Evolutionary conservation across 2,888 invertebrate genomes (phyloP).

Genomic region (Sycophila texana): DNA sequence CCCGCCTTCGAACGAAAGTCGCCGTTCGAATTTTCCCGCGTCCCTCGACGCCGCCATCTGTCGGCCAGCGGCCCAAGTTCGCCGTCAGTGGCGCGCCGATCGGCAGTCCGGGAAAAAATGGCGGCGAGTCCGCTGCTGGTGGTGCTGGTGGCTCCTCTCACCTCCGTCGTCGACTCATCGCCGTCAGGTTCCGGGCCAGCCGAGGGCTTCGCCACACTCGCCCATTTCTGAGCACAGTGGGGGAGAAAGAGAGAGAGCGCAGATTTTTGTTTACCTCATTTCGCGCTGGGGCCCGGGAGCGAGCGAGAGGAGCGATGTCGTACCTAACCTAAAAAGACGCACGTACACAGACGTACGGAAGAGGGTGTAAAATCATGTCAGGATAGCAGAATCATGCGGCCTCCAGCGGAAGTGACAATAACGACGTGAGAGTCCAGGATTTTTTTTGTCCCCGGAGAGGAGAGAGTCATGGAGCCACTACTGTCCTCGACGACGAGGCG

Average conservation of each 20-base stretch:
- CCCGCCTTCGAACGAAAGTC: not conserved
- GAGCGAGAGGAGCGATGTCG: not conserved
- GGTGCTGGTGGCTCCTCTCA: conserved; percentile 73
- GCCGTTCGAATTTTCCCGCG: conserved; percentile 52
- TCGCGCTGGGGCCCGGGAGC: not conserved
- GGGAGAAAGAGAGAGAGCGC: conserved; percentile 70
- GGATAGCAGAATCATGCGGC: conserved; percentile 13
- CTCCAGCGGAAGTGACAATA: not conserved
- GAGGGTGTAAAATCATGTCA: not conserved
- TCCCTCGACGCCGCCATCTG: conserved; percentile 31
- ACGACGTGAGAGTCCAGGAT: not conserved
- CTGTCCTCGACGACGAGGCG: conserved; percentile 69
- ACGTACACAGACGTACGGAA: not conserved
- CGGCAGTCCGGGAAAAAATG: conserved; percentile 64
- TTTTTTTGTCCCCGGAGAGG: not conserved
- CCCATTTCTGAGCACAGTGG: not conserved
- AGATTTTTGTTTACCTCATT: not conserved
- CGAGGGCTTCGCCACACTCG: not conserved
- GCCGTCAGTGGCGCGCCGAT: conserved; percentile 2
- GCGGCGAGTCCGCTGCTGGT: conserved; percentile 76
- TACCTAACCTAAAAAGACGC: conserved; percentile 29
- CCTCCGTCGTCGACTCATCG: conserved; percentile 43
- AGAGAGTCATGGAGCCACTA: conserved; percentile 67
- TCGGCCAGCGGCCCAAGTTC: not conserved
- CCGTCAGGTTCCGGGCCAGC: too few relatives aligned